A percentile compares a stretch with the other conserved stretches of the same genome.
Evolutionary conservation across 2,888 invertebrate genomes (phyloP).

Genomic region (Achlya flavicornis): DNA sequence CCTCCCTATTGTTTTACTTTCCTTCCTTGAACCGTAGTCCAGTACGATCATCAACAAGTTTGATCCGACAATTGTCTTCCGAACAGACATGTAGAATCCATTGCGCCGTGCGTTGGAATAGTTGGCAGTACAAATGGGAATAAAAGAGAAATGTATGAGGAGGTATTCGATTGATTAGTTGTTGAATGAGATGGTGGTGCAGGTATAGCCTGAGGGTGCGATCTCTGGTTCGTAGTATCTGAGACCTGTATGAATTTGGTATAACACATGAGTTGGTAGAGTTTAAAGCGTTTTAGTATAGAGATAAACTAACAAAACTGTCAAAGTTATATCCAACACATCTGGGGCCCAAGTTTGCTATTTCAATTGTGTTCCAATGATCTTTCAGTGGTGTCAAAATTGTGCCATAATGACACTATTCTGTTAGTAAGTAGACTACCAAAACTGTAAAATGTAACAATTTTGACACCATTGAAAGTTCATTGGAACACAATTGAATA

Average conservation of each 20-base stretch:
- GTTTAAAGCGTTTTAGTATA: neutral
- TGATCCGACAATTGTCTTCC: neutral
- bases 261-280: conserved; percentile 15
- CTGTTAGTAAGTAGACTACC: too few relatives aligned
- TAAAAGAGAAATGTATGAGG: neutral
- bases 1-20: conserved; percentile 41
- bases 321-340: too few relatives aligned
- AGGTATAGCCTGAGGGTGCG: conserved; percentile 32
- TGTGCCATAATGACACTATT: too few relatives aligned
- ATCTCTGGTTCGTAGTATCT: conserved; percentile 34
- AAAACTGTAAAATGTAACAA: too few relatives aligned
- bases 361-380: too few relatives aligned
- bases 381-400: too few relatives aligned
- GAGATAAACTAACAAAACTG: neutral
- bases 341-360: too few relatives aligned
- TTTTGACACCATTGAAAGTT: too few relatives aligned
- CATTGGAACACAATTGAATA: too few relatives aligned
- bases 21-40: conserved; percentile 34
- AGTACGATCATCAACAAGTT: neutral
- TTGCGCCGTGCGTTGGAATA: neutral
- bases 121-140: neutral
- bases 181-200: conserved; percentile 18
- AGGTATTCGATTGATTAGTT: neutral
- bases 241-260: conserved; percentile 26
- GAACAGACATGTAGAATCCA: neutral